Evolutionary conservation across 1,140 invertebrate genomes (phyloP), one percentile per base, ranked within the genome.

Genomic region (Formica selysi): DNA sequence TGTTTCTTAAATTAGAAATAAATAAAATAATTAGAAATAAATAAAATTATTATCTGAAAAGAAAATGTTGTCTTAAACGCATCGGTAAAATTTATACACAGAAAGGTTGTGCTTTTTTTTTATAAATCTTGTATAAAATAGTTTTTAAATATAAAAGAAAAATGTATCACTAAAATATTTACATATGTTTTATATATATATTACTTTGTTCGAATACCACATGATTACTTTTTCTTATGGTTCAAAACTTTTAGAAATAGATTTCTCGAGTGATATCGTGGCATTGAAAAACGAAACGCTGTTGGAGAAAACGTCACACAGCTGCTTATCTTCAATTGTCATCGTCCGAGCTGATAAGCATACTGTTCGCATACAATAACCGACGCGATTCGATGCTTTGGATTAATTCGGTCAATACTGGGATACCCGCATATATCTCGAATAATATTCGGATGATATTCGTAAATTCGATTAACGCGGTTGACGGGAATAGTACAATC

Each of bases 321-420:
- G 54, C 29, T 70, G 19, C 70, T 73, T 73, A 73, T 54, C 70
- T 57, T n/a, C 29, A 73, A 54, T 13, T 29, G 61, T 19, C 61
- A 64, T 36, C 19, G 10, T 36, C 11, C 48, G 19, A 64, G 0
- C 48, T 57, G 29, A 54, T 73, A 54, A 73, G 19, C 26, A 5
- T 73, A 16, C 22, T 44, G 16, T 29, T 32, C 29, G 16, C 26
- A 41, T 41, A 41, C 38, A 10, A 7, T 65, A 65, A n/a, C 7
- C 16, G n/a, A 59, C 13, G 16, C 19, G 6, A 32, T 54, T 73
- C 68, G 48, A 36, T 5, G 38, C 38, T 54, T 54, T 13, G 7
- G 29, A 22, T 26, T 22, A 54, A 38, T n/a, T 19, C 26, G 29
- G 13, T 68, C 65, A 44, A 68, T 36, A 68, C 22, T 44, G 10